Base-by-base conservation (phyloP, 2,113 vertebrate genomes). In the Riparia riparia region DNA sequence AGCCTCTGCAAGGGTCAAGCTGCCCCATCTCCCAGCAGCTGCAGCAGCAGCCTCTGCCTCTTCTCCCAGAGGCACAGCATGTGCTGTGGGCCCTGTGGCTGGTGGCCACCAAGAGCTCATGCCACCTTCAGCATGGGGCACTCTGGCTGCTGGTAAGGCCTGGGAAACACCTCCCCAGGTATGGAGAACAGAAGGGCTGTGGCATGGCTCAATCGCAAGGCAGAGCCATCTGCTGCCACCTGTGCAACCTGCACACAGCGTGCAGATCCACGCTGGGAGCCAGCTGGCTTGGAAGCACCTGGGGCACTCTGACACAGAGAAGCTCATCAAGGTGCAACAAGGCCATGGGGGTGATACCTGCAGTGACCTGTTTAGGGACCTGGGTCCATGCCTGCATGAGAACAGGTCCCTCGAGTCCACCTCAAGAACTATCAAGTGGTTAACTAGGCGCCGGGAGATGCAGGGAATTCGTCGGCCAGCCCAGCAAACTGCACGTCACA, bases 241-340 rank as follows among this genome's bases (percentile, higher is more conserved):
- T 5, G 0, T 32, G 10, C 6, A 22, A 65, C 7, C 10, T 2
- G 1, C 7, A 17, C 5, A 5, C 7, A 6, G 29, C 3, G 3
- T 11, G 15, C 14, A 5, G 9, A 10, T 32, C 9, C 3, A 4
- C 29, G 32, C 21, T 12, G 14, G 13, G 7, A 44, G 4, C 14
- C 29, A 24, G 20, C 20, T 7, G 1, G 5, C 14, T 8, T 44
- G 17, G 12, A 34, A 68, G 32, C 32, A 34, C 64, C 32, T 32
- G 14, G 41, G 41, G 29, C 63, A 12, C 19, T 22, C 63, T 32
- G 20, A 44, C 5, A 45, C 5, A 45, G 11, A 47, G 16, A 9
- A 12, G 39, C 51, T 16, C 41, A 5, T 4, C 10, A 18, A 21
- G 17, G 17, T 21, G 24, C 41, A 28, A 18, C 21, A 14, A n/a